Evolutionary conservation across 2,113 vertebrate species (phyloP).

Genomic region (Nothocercus julius): DNA sequence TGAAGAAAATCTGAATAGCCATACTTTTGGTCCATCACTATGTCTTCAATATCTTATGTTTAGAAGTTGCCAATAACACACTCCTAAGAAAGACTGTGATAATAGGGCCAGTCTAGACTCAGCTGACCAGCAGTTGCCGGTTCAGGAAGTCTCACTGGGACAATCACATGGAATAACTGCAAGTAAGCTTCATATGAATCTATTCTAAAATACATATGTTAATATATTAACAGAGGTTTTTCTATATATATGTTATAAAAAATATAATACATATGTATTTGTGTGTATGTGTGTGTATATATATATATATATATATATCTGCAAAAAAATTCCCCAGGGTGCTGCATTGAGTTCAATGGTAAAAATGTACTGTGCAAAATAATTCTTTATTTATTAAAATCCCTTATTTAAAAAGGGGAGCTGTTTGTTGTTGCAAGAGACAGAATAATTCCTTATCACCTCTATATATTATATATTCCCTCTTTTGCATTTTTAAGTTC

Average conservation of each 20-base stretch:
- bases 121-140: neutral
- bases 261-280: no score
- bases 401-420: neutral
- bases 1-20: neutral
- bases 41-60: neutral
- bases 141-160: neutral
- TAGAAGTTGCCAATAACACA: neutral
- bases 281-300: no score
- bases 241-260: no score
- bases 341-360: neutral
- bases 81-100: accelerated
- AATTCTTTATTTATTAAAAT: neutral
- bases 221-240: no score
- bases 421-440: neutral
- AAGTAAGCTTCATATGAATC: neutral
- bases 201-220: neutral
- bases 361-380: neutral
- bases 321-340: neutral
- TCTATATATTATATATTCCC: neutral
- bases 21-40: neutral
- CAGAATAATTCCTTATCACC: neutral
- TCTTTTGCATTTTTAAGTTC: neutral
- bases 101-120: neutral
- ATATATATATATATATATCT: no score
- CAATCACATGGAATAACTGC: neutral